A percentile compares a stretch with the other conserved stretches of the same genome.
Conservation (phyloP, 2,888 invertebrate species). For the Cordilura impudica region DNA sequence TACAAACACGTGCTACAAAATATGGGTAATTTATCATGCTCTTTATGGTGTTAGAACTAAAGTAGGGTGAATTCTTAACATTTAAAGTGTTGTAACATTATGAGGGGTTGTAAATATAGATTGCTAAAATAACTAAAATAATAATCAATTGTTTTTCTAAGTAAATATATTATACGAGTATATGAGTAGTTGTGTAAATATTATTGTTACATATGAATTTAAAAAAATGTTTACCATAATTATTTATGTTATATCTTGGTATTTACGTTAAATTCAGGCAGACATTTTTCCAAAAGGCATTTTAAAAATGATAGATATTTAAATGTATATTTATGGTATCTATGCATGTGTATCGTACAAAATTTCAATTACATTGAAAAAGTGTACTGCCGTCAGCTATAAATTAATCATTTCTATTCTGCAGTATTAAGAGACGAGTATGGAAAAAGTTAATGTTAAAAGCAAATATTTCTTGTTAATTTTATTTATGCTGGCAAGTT, state of each 20-base stretch:
- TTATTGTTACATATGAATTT: too few relatives aligned
- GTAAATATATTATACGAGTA: too few relatives aligned
- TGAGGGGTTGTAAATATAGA: conserved; percentile 4
- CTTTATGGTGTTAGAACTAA: neutral
- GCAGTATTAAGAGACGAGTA: neutral
- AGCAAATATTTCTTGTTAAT: too few relatives aligned
- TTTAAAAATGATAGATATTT: conserved; percentile 44
- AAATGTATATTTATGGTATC: conserved; percentile 9
- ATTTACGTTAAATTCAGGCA: too few relatives aligned
- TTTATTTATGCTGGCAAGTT: too few relatives aligned
- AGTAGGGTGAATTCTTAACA: neutral
- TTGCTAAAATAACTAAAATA: neutral
- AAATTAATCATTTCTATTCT: conserved; percentile 46
- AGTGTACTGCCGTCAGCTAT: conserved; percentile 41
- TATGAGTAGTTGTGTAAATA: too few relatives aligned
- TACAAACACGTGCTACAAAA: conserved; percentile 37
- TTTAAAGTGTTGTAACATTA: neutral
- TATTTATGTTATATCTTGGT: neutral
- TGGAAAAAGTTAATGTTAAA: neutral
- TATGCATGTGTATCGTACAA: conserved; percentile 15
- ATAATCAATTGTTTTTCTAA: too few relatives aligned
- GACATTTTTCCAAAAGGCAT: conserved; percentile 2
- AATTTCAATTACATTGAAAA: conserved; percentile 53
- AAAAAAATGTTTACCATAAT: conserved; percentile 4
- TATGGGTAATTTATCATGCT: neutral